phyloP scores from a whole-genome alignment of 2,797 vertebrate genomes.

The Sebastes matsubarae region DNA sequence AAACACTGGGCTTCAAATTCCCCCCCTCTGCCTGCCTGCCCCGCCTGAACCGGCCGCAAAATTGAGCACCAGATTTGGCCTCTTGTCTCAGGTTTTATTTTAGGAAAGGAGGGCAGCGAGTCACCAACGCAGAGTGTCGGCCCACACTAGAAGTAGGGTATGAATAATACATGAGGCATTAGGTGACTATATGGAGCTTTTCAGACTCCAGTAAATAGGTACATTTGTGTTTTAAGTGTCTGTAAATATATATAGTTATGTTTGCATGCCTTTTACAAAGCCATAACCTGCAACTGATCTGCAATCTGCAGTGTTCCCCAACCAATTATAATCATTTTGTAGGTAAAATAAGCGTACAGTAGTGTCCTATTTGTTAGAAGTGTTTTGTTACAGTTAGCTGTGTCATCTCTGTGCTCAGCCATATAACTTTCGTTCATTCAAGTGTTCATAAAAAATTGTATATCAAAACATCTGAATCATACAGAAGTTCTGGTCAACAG shows the following conservation, averaged over 20 bases:
- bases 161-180: conserved; percentile 23
- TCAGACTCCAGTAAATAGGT: neutral
- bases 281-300: neutral
- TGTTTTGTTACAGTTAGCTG: neutral
- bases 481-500: neutral
- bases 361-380: neutral
- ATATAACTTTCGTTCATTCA: neutral
- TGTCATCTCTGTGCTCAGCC: neutral
- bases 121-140: conserved; percentile 50
- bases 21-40: neutral
- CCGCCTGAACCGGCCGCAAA: conserved; percentile 9
- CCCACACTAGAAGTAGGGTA: conserved; percentile 48
- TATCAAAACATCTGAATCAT: neutral
- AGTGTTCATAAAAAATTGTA: neutral
- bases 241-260: neutral
- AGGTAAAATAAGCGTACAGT: neutral
- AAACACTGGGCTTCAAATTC: neutral
- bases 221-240: neutral
- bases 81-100: conserved; percentile 71
- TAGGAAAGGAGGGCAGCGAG: conserved; percentile 75
- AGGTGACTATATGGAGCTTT: neutral
- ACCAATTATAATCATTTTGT: neutral
- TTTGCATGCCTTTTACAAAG: neutral
- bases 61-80: conserved; percentile 55
- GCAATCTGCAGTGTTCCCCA: neutral